Base-by-base conservation (phyloP, 2,888 invertebrate species). In the Rhagophthalmus giganteus region DNA sequence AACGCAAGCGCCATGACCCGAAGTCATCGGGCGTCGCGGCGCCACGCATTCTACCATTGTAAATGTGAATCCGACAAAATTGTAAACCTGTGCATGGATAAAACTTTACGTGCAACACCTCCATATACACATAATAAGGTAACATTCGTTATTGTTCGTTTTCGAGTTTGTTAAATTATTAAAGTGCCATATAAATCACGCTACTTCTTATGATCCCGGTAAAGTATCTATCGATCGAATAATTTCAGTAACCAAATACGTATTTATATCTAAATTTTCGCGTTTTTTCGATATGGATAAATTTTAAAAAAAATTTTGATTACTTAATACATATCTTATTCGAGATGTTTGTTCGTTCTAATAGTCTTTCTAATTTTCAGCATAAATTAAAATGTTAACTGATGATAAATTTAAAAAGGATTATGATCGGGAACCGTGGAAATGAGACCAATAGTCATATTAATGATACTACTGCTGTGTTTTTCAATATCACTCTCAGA, bases 401-500 rank as follows among this genome's bases (percentile, higher is more conserved):
- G 55, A 68, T 67, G 67, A 66, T 53, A 67, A 62, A 40, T 56
- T 54, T 59, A 60, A 59, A 56, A 60, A 62, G 62, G 68, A 69
- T 65, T 65, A 63, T 59, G 57, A 54, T 57, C 52, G 44, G 57
- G 65, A 57, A 64, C 63, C 66, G 65, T 64, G 71, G 73, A 73
- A 72, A 74, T 74, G 73, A 73, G 68, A 73, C 61, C 66, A 59
- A 58, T 60, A 57, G 61, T 63, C 54, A 51, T 69, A 62, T 63
- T 63, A 59, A 68, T 70, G 66, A 60, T 73, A 53, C 60, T 70
- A 67, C 27, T 6, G 12, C 67, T 76, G 57, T 70, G 71, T 65
- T 70, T 68, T 60, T 68, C 73, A 61, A 63, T 72, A 61, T 64
- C 68, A 52, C 62, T 69, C 54, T 55, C 62, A 53, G 71, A 67